Evolutionary conservation across 1,140 invertebrate genomes (phyloP).

Genomic region (Drosophila murphyi): DNA sequence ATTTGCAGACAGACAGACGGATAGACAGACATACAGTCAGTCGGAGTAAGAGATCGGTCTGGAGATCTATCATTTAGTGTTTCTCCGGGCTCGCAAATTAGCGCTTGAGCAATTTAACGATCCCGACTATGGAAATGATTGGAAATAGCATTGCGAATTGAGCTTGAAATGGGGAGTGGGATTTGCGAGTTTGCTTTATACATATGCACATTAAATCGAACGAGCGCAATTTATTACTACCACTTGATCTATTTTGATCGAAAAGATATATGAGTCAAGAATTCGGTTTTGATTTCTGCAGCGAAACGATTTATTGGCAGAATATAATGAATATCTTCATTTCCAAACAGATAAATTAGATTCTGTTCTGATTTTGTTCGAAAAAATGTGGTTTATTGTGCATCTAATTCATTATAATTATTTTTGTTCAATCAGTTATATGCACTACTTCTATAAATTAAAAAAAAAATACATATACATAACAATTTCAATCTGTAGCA

Average conservation of each 20-base stretch:
- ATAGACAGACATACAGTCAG: neutral
- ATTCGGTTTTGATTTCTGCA: neutral
- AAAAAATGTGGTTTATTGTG: no score
- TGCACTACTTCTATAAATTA: no score
- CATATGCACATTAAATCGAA: constrained; percentile 13
- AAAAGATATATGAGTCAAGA: neutral
- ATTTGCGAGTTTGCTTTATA: constrained; percentile 6
- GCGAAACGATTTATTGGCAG: no score
- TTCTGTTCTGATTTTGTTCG: no score
- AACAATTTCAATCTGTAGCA: no score
- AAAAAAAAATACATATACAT: no score
- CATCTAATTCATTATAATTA: no score
- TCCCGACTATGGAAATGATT: constrained; percentile 30
- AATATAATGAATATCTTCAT: no score
- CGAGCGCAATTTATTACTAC: constrained; percentile 9
- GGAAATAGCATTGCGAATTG: constrained; percentile 15
- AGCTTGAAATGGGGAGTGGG: constrained; percentile 1
- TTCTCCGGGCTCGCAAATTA: constrained; percentile 43
- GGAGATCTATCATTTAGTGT: constrained; percentile 46
- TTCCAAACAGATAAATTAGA: no score
- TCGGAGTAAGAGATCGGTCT: neutral
- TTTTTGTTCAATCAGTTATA: no score
- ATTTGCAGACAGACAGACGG: neutral
- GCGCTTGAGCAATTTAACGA: constrained; percentile 43
- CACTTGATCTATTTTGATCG: neutral